Evolutionary conservation across 1,140 invertebrate species (phyloP), one percentile per base, ranked within the genome.

Genomic region (Eriosoma lanigerum): DNA sequence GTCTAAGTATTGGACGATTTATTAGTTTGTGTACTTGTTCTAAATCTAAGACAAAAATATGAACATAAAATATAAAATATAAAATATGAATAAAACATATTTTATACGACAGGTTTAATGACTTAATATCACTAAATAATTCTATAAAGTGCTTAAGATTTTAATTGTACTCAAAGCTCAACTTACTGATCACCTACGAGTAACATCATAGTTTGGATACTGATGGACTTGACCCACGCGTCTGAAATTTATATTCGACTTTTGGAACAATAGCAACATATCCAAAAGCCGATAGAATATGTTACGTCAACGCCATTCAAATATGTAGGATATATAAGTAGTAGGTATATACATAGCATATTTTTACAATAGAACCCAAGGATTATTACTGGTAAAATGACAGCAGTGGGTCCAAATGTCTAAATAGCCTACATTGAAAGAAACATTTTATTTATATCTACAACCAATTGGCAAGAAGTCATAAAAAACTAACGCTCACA

Each of bases 1-100:
- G 66, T 19, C 32, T 48, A 48, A 48, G 56, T 56, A 62, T 62
- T 60, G 75, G 38, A 60, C 56, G 52, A 62, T 78, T 78, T 78
- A 60, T 62, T 78, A 46, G 48, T 76, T 78, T 78, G 75, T 62
- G 56, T 78, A 78, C 75, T 76, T 78, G 75, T 78, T 78, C 56
- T 78, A 78, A 62, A 78, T 78, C 75, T 78, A 78, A 38, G 75
- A 78, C 75, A 78, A 78, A 78, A 78, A 78, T 46, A 78, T 56
- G 62, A n/a, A n/a, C n/a, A n/a, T n/a, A n/a, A n/a, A n/a, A n/a
- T n/a, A n/a, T n/a, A n/a, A n/a, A n/a, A n/a, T n/a, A 60, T 76
- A n/a, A 58, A 70, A 70, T 70, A 10, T 50, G 24, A 70, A 70
- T 19, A 50, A 50, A 52, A 72, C 29, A 70, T 17, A 50, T 26